Percentiles rank a stretch among this genome's conserved stretches.
Conservation (phyloP, 2,797 vertebrate genomes). For the Xenops minutus region DNA sequence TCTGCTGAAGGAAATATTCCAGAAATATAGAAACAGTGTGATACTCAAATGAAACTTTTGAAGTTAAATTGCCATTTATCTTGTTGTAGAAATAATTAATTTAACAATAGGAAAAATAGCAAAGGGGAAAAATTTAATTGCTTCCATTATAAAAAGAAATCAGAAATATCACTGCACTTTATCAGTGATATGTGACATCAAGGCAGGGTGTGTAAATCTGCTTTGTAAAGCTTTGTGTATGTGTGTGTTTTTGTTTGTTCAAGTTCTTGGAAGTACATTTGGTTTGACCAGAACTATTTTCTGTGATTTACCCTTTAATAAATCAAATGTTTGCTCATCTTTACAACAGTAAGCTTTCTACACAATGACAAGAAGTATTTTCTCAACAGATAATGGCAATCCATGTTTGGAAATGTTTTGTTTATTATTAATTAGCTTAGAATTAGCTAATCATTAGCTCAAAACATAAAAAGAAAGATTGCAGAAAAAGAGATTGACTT, state of each 20-base stretch:
- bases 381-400: background rate
- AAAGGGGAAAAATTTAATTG: background rate
- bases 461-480: background rate
- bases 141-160: background rate
- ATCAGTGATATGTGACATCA: background rate
- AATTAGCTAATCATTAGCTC: background rate
- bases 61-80: background rate
- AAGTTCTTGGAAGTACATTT: background rate
- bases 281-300: background rate
- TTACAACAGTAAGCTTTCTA: background rate
- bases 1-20: background rate
- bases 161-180: background rate
- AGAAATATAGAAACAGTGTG: background rate
- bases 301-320: background rate
- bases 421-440: background rate
- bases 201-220: background rate
- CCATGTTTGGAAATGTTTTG: background rate
- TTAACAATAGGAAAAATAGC: background rate
- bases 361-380: too few species aligned
- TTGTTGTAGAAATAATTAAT: background rate
- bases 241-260: background rate
- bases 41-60: background rate
- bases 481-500: background rate
- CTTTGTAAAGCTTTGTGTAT: background rate
- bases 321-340: background rate